Evolutionary conservation across 2,888 invertebrate species (phyloP), one percentile per base, ranked within the genome.

Genomic region (Eristalis intricaria): DNA sequence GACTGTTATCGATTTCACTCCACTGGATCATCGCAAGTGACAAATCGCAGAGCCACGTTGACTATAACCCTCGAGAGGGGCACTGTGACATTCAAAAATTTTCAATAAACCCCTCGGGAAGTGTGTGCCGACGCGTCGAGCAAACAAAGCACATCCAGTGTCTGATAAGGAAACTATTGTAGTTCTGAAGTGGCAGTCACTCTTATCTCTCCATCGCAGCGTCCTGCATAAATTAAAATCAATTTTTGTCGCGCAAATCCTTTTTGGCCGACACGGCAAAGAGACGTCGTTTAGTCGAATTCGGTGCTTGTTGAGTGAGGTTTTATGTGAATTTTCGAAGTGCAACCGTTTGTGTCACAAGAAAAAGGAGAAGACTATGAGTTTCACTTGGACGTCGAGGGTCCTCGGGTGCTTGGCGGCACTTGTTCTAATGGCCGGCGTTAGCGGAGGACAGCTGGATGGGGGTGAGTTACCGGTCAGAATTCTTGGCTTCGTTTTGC

Each of bases 111-210:
- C 8, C 22, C 22, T 29, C 43, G 26, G 23, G 32, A 65, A 22
- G 56, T 23, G 35, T 1, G 7, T 19, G 50, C 43, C 5, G 2
- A 50, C n/a, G 15, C 26, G 26, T 0, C 15, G 10, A 26, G 29
- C 43, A n/a, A n/a, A n/a, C n/a, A n/a, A n/a, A n/a, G n/a, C n/a
- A n/a, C 50, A n/a, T 50, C 43, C 26, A 26, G 26, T 70, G 23
- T 15, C 70, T 32, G 85, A 82, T 86, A 86, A 82, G 84, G 63
- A 66, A 65, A 50, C 43, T 43, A 64, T 32, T 70, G 1, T n/a
- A 75, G 19, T 78, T 70, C 26, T 82, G 50, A 86, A 86, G 86
- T 86, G 77, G 82, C 38, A 65, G 56, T 61, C 65, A 50, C 50
- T 75, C 65, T 78, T 86, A 82, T 82, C 86, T 65, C 22, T 56